Base-by-base conservation (phyloP, 37 sponge, comb jelly and placozoan genomes). In the Sycon ciliatum region DNA sequence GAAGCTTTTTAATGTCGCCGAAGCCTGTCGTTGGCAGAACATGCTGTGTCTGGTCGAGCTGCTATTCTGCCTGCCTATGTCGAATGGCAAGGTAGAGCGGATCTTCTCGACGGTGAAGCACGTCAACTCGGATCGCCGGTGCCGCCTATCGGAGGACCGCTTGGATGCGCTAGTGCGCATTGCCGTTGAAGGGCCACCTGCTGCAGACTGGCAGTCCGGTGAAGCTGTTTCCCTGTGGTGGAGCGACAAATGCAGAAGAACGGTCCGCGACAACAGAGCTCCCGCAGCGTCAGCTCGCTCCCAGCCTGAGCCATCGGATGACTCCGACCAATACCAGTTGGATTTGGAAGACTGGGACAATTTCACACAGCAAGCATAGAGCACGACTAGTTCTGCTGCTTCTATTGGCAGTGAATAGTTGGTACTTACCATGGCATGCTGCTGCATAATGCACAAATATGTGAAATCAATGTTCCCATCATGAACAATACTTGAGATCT, bases 41-140 rank as follows among this genome's bases (percentile, higher is more conserved):
- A 60, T 86, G 4, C 54, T 85, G 11, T 3, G 40, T n/a, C 24
- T 86, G 13, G 58, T 86, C 24, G 73, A 86, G 38, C 67, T 86
- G 36, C 52, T 82, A 4, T 82, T 81, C 37, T 63, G 55, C 33
- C 34, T 86, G 6, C 87, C 80, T 4, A 16, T 86, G 53, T 49
- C 87, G 9, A 86, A 86, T 79, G 83, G 87, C 31, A 39, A 56
- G 13, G 34, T 86, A 28, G 87, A 82, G 56, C 29, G 73, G 55
- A 5, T 38, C 9, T 78, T 87, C 71, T 82, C 80, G 4, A 71
- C 73, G 54, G 63, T 82, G 1, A 86, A 86, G 76, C 9, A 79
- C 9, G 63, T 82, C 11, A 85, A 80, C 30, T 55, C 58, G 33
- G 36, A 85, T 32, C 33, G 81, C 26, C 56, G 81, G 32, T 71